A percentile compares a stretch with the other conserved stretches of the same genome.
Evolutionary conservation across 2,888 invertebrate genomes (phyloP).

Genomic region (Dicyrtomina minuta): DNA sequence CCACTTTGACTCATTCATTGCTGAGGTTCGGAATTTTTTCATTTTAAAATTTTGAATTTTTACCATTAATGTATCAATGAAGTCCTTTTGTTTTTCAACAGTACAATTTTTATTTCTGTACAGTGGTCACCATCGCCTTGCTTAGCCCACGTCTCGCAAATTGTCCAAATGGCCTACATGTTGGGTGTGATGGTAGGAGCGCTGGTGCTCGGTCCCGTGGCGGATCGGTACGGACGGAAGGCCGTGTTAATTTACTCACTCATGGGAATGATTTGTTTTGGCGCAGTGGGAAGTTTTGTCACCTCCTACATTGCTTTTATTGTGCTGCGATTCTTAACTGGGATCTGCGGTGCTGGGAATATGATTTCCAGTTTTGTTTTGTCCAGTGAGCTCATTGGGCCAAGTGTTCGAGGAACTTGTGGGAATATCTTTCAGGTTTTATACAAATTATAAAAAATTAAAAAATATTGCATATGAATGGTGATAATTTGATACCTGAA

Average conservation of each 20-base stretch:
- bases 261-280: conserved; percentile 50
- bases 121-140: conserved; percentile 53
- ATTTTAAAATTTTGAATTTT: too few relatives aligned
- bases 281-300: conserved; percentile 47
- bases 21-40: background rate
- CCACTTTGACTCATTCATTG: conserved; percentile 21
- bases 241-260: conserved; percentile 49
- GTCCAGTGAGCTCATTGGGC: conserved; percentile 49
- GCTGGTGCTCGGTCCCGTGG: conserved; percentile 50
- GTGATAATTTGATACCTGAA: too few relatives aligned
- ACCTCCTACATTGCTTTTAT: conserved; percentile 43
- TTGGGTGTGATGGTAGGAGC: conserved; percentile 54
- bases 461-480: too few relatives aligned
- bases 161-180: conserved; percentile 54
- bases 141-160: conserved; percentile 49
- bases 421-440: conserved; percentile 51
- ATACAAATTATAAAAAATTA: too few relatives aligned
- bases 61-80: background rate
- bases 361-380: conserved; percentile 50
- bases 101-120: conserved; percentile 23
- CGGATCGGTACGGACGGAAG: conserved; percentile 51
- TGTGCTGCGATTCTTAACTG: conserved; percentile 35
- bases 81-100: background rate
- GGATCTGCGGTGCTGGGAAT: conserved; percentile 43
- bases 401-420: conserved; percentile 48